Evolutionary conservation across 2,888 invertebrate species (phyloP).

Genomic region (Noctua fimbriata): DNA sequence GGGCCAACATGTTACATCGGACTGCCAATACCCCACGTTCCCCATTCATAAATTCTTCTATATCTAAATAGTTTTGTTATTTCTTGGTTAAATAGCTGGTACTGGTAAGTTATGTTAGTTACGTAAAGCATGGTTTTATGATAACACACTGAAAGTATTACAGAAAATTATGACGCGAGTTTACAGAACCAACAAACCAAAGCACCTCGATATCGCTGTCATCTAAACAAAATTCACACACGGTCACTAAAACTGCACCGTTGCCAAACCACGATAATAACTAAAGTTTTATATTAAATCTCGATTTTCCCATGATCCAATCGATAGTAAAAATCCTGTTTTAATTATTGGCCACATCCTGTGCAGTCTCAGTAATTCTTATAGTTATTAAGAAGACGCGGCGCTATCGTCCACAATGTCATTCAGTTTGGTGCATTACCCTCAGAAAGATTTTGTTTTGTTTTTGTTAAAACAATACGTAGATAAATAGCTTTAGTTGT

Average conservation of each 20-base stretch:
- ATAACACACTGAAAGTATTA: background rate
- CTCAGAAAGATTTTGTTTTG: constrained; percentile 62
- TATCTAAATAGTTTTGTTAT: no score
- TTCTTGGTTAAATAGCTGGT: background rate
- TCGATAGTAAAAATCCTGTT: constrained; percentile 12
- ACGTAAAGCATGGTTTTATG: background rate
- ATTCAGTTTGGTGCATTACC: constrained; percentile 69
- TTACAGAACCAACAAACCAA: background rate
- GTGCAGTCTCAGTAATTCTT: constrained; percentile 58
- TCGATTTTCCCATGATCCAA: background rate
- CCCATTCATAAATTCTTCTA: no score
- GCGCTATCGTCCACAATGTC: constrained; percentile 66
- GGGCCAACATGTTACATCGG: no score
- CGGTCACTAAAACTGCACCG: background rate
- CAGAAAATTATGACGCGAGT: background rate
- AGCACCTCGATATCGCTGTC: background rate
- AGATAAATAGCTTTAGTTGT: constrained; percentile 37
- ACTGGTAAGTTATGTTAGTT: background rate
- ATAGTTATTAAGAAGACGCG: constrained; percentile 64
- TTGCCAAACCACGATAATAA: constrained; percentile 8
- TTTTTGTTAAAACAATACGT: constrained; percentile 53
- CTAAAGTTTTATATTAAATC: background rate
- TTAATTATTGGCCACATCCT: constrained; percentile 53
- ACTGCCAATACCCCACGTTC: no score
- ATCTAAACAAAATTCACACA: background rate